Percentiles rank a stretch among this genome's conserved stretches.
phyloP scores from a whole-genome alignment of 2,113 vertebrate genomes.

The Dunckerocampus dactyliophorus region DNA sequence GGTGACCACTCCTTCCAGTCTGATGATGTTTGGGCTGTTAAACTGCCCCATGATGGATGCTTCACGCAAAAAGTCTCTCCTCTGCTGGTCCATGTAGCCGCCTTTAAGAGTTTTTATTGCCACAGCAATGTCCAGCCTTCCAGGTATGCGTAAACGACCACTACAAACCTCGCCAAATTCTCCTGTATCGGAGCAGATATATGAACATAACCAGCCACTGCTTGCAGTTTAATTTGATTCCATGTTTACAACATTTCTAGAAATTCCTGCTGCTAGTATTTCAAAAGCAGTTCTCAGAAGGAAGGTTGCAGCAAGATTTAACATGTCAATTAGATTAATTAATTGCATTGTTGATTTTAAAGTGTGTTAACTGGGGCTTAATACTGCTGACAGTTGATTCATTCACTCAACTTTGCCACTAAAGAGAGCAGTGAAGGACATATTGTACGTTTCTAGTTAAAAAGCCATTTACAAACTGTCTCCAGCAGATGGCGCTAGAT shows the following conservation, averaged over 20 bases:
- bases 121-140: constrained; percentile 89
- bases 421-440: not conserved
- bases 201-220: not conserved
- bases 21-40: constrained; percentile 92
- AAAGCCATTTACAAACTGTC: not conserved
- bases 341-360: not conserved
- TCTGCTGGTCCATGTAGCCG: constrained; percentile 88
- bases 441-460: too few relatives aligned
- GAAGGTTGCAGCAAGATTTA: too few relatives aligned
- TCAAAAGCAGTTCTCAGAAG: too few relatives aligned
- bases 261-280: too few relatives aligned
- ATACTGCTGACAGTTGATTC: not conserved
- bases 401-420: not conserved
- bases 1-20: constrained; percentile 93
- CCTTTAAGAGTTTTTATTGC: constrained; percentile 97
- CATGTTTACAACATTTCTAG: too few relatives aligned
- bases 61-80: constrained; percentile 90
- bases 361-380: not conserved
- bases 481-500: constrained; percentile 56
- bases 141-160: constrained; percentile 85
- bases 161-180: constrained; percentile 98
- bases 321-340: not conserved
- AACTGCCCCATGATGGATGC: constrained; percentile 98
- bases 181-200: constrained; percentile 64
- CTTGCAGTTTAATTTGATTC: too few relatives aligned